Evolutionary conservation across 1,140 invertebrate species (phyloP), one percentile per base, ranked within the genome.

Genomic region (Helicorthomorpha holstii): DNA sequence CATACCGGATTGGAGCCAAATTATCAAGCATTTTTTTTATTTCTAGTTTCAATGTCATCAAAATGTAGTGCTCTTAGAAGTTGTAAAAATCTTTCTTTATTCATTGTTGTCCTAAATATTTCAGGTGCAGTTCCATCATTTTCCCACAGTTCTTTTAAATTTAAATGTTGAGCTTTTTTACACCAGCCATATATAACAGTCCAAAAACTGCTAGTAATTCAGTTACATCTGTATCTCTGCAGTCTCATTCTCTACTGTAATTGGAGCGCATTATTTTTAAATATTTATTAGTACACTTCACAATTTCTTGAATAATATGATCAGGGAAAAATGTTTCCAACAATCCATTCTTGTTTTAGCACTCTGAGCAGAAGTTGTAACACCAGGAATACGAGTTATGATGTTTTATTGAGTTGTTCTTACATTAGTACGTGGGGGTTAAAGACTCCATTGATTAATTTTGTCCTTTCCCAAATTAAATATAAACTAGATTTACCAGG

Each of bases 371-470:
- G 19, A 12, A 16, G 29, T 3, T 38, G 42, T 50, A 3, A 50
- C 49, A 19, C 27, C 49, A 42, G 49, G 49, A 25, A 50, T 7
- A 50, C 34, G 49, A 26, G 29, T 50, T 42, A 50, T 38, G 10
- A 50, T 29, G 24, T 50, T 50, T 10, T 50, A 7, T 34, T 14
- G 10, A 7, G 10, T 23, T 50, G 12, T 34, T 50, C 38, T 16
- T 10, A 34, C 27, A 38, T 50, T 50, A 19, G 46, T n/a, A 10
- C 38, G 4, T 50, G 19, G 27, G 21, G 38, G 38, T 10, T 7
- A 10, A 50, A 22, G 12, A 50, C 19, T 3, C 49, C 49, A 50
- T 7, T 23, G 16, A 42, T 25, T 50, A 4, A 7, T 49, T 21
- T 50, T 50, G 29, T 50, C 49, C 24, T 50, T 38, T 50, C 29